Percentiles rank a stretch among this genome's conserved stretches.
These are phyloP conservation scores for Escarpia spicata DNA, from an alignment of 2,888 invertebrate genomes.

Conservation along the genomic window DNA sequence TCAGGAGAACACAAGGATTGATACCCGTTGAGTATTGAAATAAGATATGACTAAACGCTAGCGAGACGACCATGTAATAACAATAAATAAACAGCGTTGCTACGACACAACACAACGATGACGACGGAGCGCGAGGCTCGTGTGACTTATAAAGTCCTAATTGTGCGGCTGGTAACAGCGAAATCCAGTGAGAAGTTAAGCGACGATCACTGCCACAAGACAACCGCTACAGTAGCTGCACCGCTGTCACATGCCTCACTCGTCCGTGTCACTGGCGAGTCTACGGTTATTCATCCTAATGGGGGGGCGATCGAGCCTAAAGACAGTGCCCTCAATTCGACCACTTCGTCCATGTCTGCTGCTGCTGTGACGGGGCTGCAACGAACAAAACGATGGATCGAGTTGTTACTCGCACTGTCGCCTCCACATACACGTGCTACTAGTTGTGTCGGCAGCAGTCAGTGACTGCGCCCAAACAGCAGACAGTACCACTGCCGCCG, in stretches of 20 bases:
- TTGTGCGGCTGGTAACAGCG: background rate
- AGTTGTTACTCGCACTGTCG: constrained; percentile 11
- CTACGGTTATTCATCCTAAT: constrained; percentile 16
- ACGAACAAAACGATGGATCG: background rate
- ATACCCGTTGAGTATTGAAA: background rate
- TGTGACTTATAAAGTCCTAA: constrained; percentile 14
- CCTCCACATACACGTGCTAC: constrained; percentile 16
- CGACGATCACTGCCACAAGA: background rate
- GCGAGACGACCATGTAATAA: constrained; percentile 10
- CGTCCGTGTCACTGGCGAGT: constrained; percentile 13
- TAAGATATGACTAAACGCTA: background rate
- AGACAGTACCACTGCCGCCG: background rate
- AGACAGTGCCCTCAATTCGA: constrained; percentile 16
- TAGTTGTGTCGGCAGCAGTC: background rate
- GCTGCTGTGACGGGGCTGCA: constrained; percentile 6
- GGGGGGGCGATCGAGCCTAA: constrained; percentile 16
- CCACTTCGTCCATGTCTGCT: constrained; percentile 16
- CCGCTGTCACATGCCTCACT: constrained; percentile 6
- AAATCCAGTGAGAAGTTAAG: constrained; percentile 6
- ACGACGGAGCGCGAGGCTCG: constrained; percentile 9
- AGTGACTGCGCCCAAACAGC: constrained; percentile 4
- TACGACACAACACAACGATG: constrained; percentile 10
- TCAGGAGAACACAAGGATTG: background rate
- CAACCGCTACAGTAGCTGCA: constrained; percentile 9
- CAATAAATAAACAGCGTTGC: constrained; percentile 10